phyloP scores from a whole-genome alignment of 2,113 vertebrate genomes.

The Hydropotes inermis region DNA sequence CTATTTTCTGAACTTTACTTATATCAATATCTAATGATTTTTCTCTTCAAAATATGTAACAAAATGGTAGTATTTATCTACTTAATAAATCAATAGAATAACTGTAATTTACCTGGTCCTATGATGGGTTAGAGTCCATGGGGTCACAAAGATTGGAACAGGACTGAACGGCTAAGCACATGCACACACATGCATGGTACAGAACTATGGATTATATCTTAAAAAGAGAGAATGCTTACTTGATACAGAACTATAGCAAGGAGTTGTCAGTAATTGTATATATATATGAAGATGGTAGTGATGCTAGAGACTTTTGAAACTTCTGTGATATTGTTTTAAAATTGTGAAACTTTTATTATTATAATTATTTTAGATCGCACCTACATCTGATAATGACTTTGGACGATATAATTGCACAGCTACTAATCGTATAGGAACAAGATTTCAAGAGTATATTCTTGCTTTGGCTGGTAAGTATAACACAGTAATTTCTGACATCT shows the following conservation, averaged over 20 bases:
- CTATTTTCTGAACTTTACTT: background rate
- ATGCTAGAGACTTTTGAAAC: background rate
- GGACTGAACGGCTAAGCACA: background rate
- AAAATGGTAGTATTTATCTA: background rate
- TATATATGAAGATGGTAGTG: background rate
- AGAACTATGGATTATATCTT: background rate
- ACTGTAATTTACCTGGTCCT: background rate
- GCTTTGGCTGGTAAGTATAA: slow-evolving; percentile 92
- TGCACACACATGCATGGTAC: background rate
- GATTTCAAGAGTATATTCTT: slow-evolving; percentile 95
- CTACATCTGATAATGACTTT: slow-evolving; percentile 95
- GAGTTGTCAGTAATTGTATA: background rate
- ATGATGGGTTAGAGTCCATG: background rate
- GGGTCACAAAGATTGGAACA: background rate
- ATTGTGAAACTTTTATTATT: background rate
- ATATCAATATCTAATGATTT: background rate
- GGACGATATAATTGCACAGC: slow-evolving; percentile 97
- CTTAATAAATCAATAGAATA: background rate
- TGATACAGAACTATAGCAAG: background rate
- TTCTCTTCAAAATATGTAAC: background rate
- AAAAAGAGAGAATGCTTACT: background rate
- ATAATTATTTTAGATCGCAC: slow-evolving; percentile 89
- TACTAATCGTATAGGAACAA: slow-evolving; percentile 93
- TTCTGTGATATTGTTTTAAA: background rate
- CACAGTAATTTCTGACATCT: background rate